Conservation (phyloP, 2,888 invertebrate genomes). For the Endotricha flammealis region DNA sequence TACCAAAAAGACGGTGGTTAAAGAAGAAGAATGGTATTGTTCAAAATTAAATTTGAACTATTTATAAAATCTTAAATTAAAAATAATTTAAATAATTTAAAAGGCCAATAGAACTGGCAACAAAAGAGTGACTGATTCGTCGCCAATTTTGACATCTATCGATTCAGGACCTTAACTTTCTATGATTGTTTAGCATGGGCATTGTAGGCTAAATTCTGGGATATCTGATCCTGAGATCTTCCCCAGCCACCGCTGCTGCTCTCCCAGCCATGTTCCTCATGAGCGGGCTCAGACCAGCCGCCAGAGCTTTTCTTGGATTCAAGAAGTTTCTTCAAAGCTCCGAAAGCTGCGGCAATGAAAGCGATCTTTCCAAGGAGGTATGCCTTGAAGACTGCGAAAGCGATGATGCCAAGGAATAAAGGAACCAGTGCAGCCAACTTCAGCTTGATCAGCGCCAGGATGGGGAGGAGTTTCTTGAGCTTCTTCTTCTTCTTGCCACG, state of each 20-base stretch:
- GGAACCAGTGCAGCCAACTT: conserved; percentile 87
- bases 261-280: conserved; percentile 76
- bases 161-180: too few relatives aligned
- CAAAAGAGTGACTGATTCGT: too few relatives aligned
- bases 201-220: conserved; percentile 83
- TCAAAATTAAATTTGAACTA: too few relatives aligned
- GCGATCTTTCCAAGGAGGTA: conserved; percentile 90
- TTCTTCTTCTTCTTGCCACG: conserved; percentile 90
- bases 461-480: conserved; percentile 85
- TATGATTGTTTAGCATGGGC: conserved; percentile 75
- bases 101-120: too few relatives aligned
- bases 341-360: conserved; percentile 85
- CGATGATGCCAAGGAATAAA: conserved; percentile 84
- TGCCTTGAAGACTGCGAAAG: conserved; percentile 90
- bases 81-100: conserved; percentile 21
- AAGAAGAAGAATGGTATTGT: conserved; percentile 20
- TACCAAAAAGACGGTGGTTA: conserved; percentile 38
- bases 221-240: conserved; percentile 76
- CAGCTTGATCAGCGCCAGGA: conserved; percentile 86
- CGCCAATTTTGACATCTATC: too few relatives aligned
- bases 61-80: too few relatives aligned
- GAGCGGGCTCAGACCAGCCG: conserved; percentile 84
- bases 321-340: conserved; percentile 82
- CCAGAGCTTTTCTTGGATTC: conserved; percentile 85
- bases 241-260: conserved; percentile 81